These are phyloP conservation scores for Haemorhous mexicanus DNA, from an alignment of 2,113 vertebrate species.

Conservation along the genomic window DNA sequence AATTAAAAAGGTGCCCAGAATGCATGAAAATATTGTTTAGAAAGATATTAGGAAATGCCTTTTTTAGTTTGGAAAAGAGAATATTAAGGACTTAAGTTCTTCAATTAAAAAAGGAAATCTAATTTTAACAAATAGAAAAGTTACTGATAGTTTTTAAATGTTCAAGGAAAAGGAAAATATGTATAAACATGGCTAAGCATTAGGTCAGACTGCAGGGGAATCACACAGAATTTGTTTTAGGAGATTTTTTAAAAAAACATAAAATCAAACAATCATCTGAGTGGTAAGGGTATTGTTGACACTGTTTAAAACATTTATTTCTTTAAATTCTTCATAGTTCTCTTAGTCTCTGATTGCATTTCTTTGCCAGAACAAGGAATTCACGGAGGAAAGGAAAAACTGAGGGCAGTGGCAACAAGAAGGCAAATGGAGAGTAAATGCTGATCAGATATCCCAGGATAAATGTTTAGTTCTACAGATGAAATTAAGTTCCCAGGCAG, in stretches of 20 bases:
- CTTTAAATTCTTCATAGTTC: not conserved
- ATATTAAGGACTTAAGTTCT: not conserved
- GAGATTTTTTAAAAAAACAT: not conserved
- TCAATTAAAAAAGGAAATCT: not conserved
- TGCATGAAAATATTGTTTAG: not conserved
- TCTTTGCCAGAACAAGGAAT: not conserved
- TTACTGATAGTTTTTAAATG: not conserved
- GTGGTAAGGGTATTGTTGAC: not conserved
- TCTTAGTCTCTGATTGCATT: not conserved
- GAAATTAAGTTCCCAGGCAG: not conserved
- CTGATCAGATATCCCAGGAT: not conserved
- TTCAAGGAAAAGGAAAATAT: not conserved
- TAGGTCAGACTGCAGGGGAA: not conserved
- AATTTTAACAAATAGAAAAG: not conserved
- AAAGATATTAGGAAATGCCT: not conserved
- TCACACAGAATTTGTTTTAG: not conserved
- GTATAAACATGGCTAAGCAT: not conserved
- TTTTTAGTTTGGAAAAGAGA: not conserved
- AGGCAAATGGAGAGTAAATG: not conserved
- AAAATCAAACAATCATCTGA: not conserved
- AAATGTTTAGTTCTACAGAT: not conserved
- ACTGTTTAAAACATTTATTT: not conserved
- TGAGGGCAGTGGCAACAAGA: not conserved
- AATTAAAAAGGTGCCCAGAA: not conserved
- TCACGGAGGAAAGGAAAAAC: not conserved